Evolutionary conservation across 2,113 vertebrate genomes (phyloP), one percentile per base, ranked within the genome.

Genomic region (Lasiurus borealis): DNA sequence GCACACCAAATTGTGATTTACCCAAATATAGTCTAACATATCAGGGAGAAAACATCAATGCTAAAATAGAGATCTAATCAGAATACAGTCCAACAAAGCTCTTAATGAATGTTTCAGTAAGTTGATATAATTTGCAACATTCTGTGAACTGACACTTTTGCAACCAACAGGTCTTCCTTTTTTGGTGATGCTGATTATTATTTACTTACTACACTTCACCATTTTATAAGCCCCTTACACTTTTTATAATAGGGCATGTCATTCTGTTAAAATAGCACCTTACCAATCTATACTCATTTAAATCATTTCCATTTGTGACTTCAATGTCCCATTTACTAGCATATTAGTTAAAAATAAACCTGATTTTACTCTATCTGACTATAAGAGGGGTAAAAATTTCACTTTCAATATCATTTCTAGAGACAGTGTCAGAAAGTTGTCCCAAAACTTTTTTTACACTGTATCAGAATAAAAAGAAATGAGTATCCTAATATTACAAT

Each of bases 111-210:
- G n/a, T 69, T 90, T 36, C 76, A 36, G 7, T 82, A 77, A 82
- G 71, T 91, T 95, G 68, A 96, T 18, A 93, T 94, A 36, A 95
- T 82, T 94, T 84, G 31, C 31, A 36, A 40, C 7, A 89, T 36
- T 21, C 23, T 82, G 86, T 97, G 88, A 92, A 85, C 23, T 25
- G 97, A 97, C 95, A 91, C 93, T 88, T 52, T 29, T 97, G 69
- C 95, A 69, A 76, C 40, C 93, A 94, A 90, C 1, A 77, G n/a
- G 12, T 94, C 0, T 14, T 75, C 31, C 71, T 92, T 88, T 86
- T 78, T 59, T 81, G 44, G 46, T 31, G 36, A 36, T n/a, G 62
- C 84, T 97, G 93, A 91, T 95, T 96, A 96, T 57, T 96, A 95
- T 83, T 94, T 29, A 68, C 2, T 88, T 82, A 77, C 29, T 69